Evolutionary conservation across 2,888 invertebrate species (phyloP), one percentile per base, ranked within the genome.

Genomic region (Dendrolimus houi): DNA sequence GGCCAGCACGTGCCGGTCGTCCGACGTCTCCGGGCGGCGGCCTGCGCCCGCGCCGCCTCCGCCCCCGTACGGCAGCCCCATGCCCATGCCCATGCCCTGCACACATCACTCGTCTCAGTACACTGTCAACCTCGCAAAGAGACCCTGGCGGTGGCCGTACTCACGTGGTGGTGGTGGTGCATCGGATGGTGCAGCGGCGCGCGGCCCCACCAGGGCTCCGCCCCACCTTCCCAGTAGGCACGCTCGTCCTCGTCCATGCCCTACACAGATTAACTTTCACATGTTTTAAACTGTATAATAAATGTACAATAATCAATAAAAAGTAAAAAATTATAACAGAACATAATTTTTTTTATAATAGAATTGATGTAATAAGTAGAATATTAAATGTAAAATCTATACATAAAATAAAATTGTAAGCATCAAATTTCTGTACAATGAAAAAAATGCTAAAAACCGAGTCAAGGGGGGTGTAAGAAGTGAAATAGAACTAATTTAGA

Each of bases 1-100:
- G 56, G 96, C 95, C 81, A 97, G 94, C 59, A 99, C 97, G 89
- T 99, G 98, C 9, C 98, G 94, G 88, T 99, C 99, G 87, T 99
- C 99, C 14, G 95, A 95, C n/a, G 97, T 96, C 84, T 98, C 98
- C 0, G 96, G 95, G 56, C 97, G 94, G 29, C 98, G 93, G 55
- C 93, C 93, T 68, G 87, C 91, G 47, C 9, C 9, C 1, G 10
- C 52, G 92, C 92, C 12, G 2, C 81, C 83, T 77, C 76, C 81
- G 29, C 29, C 29, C 6, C 29, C 29, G 29, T 29, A 29, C 29
- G 29, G 29, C 29, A 29, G 29, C 57, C 71, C 73, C 80, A 74
- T 68, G 57, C 74, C 74, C 81, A 77, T 74, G 58, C 74, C 74
- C 77, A 69, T 69, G 58, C 71, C 76, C n/a, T n/a, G n/a, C n/a